Conservation (phyloP, 2,888 invertebrate species). For the Microctonus aethiopoides region DNA sequence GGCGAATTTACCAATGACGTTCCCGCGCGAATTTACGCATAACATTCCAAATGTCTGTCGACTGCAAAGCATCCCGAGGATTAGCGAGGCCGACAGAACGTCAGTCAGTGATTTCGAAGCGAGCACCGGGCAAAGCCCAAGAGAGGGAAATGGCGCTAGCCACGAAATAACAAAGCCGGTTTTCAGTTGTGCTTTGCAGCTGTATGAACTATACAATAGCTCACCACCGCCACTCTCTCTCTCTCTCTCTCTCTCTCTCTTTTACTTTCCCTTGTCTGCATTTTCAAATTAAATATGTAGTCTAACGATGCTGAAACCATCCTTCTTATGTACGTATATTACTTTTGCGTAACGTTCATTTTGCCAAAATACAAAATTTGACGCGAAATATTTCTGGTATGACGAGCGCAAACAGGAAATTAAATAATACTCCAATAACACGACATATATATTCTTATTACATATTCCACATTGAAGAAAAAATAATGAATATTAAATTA, state of each 20-base stretch:
- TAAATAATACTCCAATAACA: no score
- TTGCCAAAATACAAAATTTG: neutral
- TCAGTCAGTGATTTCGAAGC: conserved; percentile 28
- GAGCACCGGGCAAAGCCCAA: neutral
- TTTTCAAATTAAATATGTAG: conserved; percentile 58
- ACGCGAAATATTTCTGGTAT: neutral
- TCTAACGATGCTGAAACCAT: conserved; percentile 45
- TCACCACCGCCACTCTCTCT: conserved; percentile 26
- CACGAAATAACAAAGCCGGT: conserved; percentile 58
- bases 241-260: conserved; percentile 17
- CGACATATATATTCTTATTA: no score
- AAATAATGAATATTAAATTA: no score
- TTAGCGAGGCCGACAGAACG: conserved; percentile 38
- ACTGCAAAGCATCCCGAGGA: conserved; percentile 34
- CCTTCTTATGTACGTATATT: neutral
- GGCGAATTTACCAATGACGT: neutral
- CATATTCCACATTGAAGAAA: no score
- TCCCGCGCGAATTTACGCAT: neutral
- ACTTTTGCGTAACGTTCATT: neutral
- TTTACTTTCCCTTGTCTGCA: conserved; percentile 46
- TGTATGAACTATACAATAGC: conserved; percentile 51
- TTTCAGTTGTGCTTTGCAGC: conserved; percentile 55
- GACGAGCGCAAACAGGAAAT: neutral
- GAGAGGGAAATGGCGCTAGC: conserved; percentile 37
- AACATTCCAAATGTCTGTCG: conserved; percentile 14